Percentiles rank a stretch among this genome's conserved stretches.
Evolutionary conservation across 2,888 invertebrate genomes (phyloP).

Genomic region (Philonicus albiceps): DNA sequence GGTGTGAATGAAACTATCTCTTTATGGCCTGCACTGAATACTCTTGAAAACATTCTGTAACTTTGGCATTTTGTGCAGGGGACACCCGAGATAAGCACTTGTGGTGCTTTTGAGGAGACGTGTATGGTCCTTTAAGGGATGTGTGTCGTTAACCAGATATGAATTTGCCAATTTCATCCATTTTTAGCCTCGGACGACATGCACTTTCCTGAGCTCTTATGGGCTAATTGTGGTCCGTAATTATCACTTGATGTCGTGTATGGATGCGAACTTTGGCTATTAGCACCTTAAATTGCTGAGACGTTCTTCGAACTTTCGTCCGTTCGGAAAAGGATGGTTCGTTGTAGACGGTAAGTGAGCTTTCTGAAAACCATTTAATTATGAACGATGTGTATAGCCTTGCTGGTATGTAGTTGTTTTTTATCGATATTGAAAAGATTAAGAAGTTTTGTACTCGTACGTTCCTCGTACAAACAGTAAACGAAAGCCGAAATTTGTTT

Average conservation of each 20-base stretch:
- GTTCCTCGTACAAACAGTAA: not conserved
- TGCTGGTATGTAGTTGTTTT: not conserved
- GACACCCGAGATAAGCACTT: not conserved
- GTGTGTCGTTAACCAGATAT: not conserved
- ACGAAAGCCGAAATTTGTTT: not conserved
- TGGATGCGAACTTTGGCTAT: not conserved
- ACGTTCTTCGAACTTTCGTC: not conserved
- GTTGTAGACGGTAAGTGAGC: not conserved
- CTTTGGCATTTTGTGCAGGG: not conserved
- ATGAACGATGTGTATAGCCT: not conserved
- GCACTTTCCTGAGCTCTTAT: not conserved
- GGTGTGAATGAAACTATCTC: not conserved
- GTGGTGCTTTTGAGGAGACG: not conserved
- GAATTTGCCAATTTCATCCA: not conserved
- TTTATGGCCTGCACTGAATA: not conserved
- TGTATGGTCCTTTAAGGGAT: not conserved
- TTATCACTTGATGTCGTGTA: not conserved
- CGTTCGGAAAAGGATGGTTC: not conserved
- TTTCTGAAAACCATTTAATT: not conserved
- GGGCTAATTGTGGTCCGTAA: not conserved
- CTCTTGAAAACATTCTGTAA: not conserved
- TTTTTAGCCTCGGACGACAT: not conserved
- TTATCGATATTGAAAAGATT: not conserved
- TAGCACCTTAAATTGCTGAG: not conserved
- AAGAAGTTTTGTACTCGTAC: not conserved